Base-by-base conservation (phyloP, 2,888 invertebrate genomes). In the Euplagia quadripunctaria region DNA sequence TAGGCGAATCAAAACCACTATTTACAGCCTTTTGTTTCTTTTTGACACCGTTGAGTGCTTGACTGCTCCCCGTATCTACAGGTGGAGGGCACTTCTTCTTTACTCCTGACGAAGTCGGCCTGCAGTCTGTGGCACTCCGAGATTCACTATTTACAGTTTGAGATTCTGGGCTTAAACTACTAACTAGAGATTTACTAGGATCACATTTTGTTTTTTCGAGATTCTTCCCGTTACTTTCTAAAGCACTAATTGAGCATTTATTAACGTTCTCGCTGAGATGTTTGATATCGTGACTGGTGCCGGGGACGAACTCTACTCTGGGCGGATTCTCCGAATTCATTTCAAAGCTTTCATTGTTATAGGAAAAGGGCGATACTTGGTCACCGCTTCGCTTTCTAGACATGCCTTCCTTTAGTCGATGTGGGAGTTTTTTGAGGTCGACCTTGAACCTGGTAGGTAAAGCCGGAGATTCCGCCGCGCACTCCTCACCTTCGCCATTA, bases 401-500 rank as follows among this genome's bases (percentile, higher is more conserved):
- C 83, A 93, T 95, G 71, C 95, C 95, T 80, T 96, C 96, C 82
- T 96, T 96, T 81, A 96, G 93, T 80, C 96, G 96, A 68, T 94
- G 94, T 1, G 96, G 96, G 69, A 96, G 94, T 83, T 96, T 96
- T 89, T 96, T 96, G 86, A 96, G 96, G 86, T 97, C 96, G 76
- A 97, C 93, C 75, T 97, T 96, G 81, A 95, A 91, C 74, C 93
- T 89, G 74, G 92, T 81, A 64, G 96, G 94, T 51, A 96, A 86
- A 61, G 93, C 84, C 76, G 97, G 96, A 14, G 97, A 96, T 91
- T 97, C 97, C 78, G 97, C 97, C 81, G 96, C 95, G 88, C 97
- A 97, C 85, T 97, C 96, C 84, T 97, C 95, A 79, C 96, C 96
- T 75, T 97, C 94, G 81, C 97, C 97, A 92, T 97, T 97, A 94